Percentiles rank a stretch among this genome's conserved stretches.
Evolutionary conservation across 2,888 invertebrate species (phyloP).

Genomic region (Heliconius ethilla): DNA sequence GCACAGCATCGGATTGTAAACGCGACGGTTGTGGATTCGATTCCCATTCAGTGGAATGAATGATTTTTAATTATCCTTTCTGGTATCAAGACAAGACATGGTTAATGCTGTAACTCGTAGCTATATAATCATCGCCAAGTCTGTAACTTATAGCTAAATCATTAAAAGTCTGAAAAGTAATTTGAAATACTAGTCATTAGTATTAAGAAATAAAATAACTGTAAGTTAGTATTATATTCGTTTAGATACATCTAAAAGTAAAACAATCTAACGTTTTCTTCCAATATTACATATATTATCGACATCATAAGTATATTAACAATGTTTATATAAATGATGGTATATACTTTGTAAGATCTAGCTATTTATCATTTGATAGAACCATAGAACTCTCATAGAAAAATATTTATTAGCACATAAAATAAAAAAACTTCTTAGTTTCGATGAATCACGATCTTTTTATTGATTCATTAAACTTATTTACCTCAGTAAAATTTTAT

Average conservation of each 20-base stretch:
- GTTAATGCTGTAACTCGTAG: slow-evolving; percentile 26
- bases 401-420: slow-evolving; percentile 12
- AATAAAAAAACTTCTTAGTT: slow-evolving; percentile 4
- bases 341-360: background rate
- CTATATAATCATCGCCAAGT: slow-evolving; percentile 16
- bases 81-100: background rate
- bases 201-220: background rate
- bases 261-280: background rate
- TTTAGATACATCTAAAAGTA: background rate
- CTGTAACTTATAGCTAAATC: slow-evolving; percentile 30
- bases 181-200: slow-evolving; percentile 37
- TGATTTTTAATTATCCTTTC: background rate
- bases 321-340: background rate
- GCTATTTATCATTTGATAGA: background rate
- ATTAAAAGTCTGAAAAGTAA: slow-evolving; percentile 29
- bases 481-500: background rate
- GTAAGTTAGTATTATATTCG: background rate
- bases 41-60: background rate
- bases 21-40: background rate
- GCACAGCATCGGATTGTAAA: background rate
- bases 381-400: background rate
- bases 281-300: background rate
- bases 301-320: background rate
- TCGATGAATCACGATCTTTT: background rate
- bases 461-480: slow-evolving; percentile 15